Conservation (phyloP, 2,113 vertebrate species). For the Epinephelus lanceolatus region DNA sequence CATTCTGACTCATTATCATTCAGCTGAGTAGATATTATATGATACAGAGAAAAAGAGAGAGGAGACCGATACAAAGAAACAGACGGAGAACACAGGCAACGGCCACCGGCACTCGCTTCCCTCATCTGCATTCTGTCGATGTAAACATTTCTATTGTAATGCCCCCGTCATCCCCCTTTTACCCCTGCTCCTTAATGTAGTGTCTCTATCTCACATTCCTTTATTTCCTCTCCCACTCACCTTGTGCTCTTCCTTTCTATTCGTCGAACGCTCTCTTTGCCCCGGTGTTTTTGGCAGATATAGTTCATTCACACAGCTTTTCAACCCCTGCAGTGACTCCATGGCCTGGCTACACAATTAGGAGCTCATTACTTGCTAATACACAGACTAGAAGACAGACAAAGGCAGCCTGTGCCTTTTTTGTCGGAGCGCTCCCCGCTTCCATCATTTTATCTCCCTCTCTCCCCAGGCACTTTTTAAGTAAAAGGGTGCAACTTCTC, state of each 20-base stretch:
- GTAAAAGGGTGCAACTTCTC: constrained; percentile 56
- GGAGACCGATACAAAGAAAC: neutral
- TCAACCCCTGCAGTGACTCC: constrained; percentile 64
- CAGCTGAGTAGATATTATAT: constrained; percentile 29
- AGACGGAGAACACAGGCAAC: neutral
- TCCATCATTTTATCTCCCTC: constrained; percentile 57
- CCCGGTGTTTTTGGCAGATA: constrained; percentile 54
- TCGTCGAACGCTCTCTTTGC: constrained; percentile 43
- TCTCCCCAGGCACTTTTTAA: constrained; percentile 44
- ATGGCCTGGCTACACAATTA: constrained; percentile 76
- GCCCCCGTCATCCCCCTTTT: constrained; percentile 16
- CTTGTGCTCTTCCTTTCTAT: constrained; percentile 35
- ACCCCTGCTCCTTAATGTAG: constrained; percentile 20
- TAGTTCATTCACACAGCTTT: constrained; percentile 54
- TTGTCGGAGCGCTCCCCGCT: constrained; percentile 32
- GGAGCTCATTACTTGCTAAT: constrained; percentile 76
- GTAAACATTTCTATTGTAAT: constrained; percentile 33
- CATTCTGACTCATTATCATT: constrained; percentile 53
- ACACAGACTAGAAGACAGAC: constrained; percentile 65
- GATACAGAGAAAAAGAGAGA: constrained; percentile 15
- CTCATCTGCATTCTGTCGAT: constrained; percentile 66
- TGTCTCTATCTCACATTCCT: constrained; percentile 35
- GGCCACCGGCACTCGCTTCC: constrained; percentile 13
- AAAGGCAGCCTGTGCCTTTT: constrained; percentile 55
- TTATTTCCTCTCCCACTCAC: constrained; percentile 39